Base-by-base conservation (phyloP, 2,888 invertebrate species). In the Vandiemenella viatica region DNA sequence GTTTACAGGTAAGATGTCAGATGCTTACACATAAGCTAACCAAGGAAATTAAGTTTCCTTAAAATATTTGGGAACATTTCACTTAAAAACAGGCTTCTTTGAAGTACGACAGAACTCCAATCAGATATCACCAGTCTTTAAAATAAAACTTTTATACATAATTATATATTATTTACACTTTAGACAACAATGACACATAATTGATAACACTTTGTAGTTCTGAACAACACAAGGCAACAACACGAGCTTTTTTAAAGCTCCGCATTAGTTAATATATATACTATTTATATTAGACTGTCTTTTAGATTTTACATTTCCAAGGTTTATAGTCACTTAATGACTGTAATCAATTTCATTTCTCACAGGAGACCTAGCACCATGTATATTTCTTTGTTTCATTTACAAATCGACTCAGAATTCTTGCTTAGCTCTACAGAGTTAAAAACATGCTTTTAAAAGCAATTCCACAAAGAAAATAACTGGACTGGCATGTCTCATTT, bases 181-280 rank as follows among this genome's bases (percentile, higher is more conserved):
- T 48, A 48, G 48, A 50, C 48, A 52, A 48, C 46, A 51, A 50
- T 48, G 40, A 50, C 51, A 53, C 45, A 45, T 48, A 51, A 38
- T 47, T 49, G 50, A 41, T 41, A 50, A 54, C 50, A 52, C 48
- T 51, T 45, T 43, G 26, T 51, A 52, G 46, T 46, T 54, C 43
- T 45, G 44, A 49, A 52, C 48, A 52, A 50, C 50, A 50, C 50
- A 54, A 54, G 54, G 54, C 54, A 54, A 54, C 54, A 46, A 48
- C 43, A 49, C 46, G 47, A 54, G 54, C 52, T 49, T 44, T 43
- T 48, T 42, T 20, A 49, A 43, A 54, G 54, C 54, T 49, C 52
- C 46, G 46, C 46, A 46, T 19, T 26, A 42, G 45, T 37, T 47
- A 20, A 43, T 48, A 47, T 37, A 41, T 41, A 19, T 46, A 43